Percentiles rank a stretch among this genome's conserved stretches.
Conservation (phyloP, 35 echinoderm and acorn worm species). For the Acanthaster planci region DNA sequence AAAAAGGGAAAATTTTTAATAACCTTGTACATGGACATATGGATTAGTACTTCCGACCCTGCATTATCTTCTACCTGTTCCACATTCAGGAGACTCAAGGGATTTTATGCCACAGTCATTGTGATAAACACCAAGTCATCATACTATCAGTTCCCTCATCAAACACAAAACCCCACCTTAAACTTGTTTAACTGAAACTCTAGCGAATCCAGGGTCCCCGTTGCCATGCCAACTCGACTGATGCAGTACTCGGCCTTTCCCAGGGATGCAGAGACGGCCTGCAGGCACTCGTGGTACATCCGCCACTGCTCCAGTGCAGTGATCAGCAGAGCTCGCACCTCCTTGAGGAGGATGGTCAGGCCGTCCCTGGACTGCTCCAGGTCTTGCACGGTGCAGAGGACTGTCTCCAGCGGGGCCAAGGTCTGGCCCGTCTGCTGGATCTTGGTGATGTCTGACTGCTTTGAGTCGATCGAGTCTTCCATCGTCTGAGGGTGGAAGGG, state of each 20-base stretch:
- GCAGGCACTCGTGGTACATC: slow-evolving; percentile 68
- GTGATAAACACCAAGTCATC: too few species aligned
- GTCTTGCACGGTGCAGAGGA: slow-evolving; percentile 41
- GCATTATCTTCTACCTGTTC: too few species aligned
- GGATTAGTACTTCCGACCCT: too few species aligned
- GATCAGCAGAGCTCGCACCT: slow-evolving; percentile 52
- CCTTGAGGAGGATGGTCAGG: slow-evolving; percentile 51
- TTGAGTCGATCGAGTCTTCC: slow-evolving; percentile 58
- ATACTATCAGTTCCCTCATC: too few species aligned
- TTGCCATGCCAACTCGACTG: slow-evolving; percentile 71
- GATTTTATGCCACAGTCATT: too few species aligned
- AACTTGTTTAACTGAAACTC: slow-evolving; percentile 73
- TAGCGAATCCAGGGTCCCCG: slow-evolving; percentile 74
- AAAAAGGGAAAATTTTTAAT: too few species aligned
- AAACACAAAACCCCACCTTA: slow-evolving; percentile 44
- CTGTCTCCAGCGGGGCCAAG: slow-evolving; percentile 50
- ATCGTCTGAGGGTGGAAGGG: slow-evolving; percentile 45
- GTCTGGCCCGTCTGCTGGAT: slow-evolving; percentile 58
- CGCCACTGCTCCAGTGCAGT: slow-evolving; percentile 77
- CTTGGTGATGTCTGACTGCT: slow-evolving; percentile 59
- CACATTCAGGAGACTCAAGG: too few species aligned
- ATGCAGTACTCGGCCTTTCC: slow-evolving; percentile 90
- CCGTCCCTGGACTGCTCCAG: slow-evolving; percentile 39
- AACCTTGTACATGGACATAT: too few species aligned
- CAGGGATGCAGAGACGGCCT: slow-evolving; percentile 61